A percentile compares a stretch with the other conserved stretches of the same genome.
phyloP scores from a whole-genome alignment of 2,888 invertebrate species.

The Chrysotoxum bicinctum region DNA sequence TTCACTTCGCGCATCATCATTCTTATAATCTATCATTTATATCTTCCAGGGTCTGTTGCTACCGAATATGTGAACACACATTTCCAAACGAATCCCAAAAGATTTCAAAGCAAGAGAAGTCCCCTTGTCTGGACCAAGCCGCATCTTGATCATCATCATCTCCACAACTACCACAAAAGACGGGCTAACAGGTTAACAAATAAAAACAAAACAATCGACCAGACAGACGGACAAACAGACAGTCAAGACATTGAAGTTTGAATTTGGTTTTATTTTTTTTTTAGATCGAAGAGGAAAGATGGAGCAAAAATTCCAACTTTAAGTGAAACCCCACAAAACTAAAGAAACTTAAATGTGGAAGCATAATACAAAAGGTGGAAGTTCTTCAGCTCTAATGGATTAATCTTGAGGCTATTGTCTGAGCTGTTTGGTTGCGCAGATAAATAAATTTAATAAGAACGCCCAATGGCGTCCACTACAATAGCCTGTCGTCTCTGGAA shows the following conservation, averaged over 20 bases:
- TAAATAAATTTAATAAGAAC: constrained; percentile 1
- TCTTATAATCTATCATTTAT: neutral
- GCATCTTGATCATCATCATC: neutral
- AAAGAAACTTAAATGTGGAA: neutral
- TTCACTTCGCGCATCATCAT: neutral
- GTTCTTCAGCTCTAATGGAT: neutral
- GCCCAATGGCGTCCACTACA: neutral
- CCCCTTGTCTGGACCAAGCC: neutral
- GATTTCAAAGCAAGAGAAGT: neutral
- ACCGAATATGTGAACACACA: neutral
- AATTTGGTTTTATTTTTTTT: neutral
- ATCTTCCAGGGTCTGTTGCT: neutral
- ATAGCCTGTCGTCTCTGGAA: neutral
- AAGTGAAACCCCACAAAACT: constrained; percentile 2
- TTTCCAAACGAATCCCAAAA: neutral
- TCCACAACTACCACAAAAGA: neutral
- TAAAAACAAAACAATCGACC: neutral
- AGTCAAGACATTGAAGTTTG: neutral
- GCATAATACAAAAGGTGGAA: neutral
- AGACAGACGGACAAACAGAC: neutral
- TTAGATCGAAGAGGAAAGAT: neutral
- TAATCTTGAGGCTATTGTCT: constrained; percentile 8
- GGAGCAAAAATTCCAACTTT: neutral
- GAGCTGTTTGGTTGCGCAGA: neutral
- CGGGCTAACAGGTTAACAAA: constrained; percentile 1